Evolutionary conservation across 2,888 invertebrate species (phyloP).

Genomic region (Tenthredo distinguenda): DNA sequence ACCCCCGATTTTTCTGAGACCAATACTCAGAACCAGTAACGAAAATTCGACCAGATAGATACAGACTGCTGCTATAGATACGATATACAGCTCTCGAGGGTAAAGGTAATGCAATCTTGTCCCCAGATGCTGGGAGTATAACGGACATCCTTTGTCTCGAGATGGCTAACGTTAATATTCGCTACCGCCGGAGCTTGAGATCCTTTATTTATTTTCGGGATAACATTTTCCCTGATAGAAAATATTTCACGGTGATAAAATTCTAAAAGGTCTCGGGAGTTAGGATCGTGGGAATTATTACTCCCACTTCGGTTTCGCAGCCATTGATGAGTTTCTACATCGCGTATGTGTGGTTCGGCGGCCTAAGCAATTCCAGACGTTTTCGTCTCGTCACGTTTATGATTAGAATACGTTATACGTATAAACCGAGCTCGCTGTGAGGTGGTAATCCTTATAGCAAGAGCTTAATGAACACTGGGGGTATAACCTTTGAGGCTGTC

Average conservation of each 20-base stretch:
- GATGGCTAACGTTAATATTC: background rate
- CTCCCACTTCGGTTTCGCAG: background rate
- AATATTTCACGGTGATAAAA: background rate
- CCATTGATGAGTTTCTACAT: background rate
- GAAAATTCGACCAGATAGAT: background rate
- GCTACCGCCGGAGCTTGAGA: background rate
- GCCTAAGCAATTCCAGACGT: slow-evolving; percentile 41
- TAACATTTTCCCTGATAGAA: background rate
- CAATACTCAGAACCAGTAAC: background rate
- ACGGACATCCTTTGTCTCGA: background rate
- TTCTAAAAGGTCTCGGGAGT: background rate
- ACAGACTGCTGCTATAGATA: background rate
- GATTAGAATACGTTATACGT: slow-evolving; percentile 21
- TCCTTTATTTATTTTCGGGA: background rate
- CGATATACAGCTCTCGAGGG: slow-evolving; percentile 6
- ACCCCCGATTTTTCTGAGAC: background rate
- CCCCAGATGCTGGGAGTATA: slow-evolving; percentile 23
- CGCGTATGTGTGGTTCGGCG: background rate
- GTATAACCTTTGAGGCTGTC: slow-evolving; percentile 51
- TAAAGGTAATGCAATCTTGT: slow-evolving; percentile 16
- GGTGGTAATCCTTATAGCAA: slow-evolving; percentile 40
- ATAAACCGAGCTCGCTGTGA: slow-evolving; percentile 10
- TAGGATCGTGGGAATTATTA: background rate
- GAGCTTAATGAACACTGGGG: slow-evolving; percentile 51
- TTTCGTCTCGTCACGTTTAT: slow-evolving; percentile 35